A percentile compares a stretch with the other conserved stretches of the same genome.
Conservation (phyloP, 2,113 vertebrate genomes). For the Erpornis zantholeuca region DNA sequence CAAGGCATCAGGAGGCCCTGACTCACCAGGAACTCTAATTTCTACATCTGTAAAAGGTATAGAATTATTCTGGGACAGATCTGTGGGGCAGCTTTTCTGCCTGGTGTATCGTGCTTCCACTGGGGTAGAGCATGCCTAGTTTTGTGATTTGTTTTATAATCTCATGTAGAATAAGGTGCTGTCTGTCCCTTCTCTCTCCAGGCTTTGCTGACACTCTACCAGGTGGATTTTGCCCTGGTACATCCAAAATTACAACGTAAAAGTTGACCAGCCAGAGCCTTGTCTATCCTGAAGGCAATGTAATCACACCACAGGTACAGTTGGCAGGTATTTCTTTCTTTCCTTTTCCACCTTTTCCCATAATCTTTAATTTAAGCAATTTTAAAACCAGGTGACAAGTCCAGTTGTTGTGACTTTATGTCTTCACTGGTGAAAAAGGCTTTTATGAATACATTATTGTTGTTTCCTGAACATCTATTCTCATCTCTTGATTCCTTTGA, state of each 20-base stretch:
- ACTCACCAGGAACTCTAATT: background rate
- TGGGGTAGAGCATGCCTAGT: background rate
- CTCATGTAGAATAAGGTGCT: background rate
- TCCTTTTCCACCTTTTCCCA: background rate
- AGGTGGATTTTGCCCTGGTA: background rate
- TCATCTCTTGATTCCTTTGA: constrained; percentile 19
- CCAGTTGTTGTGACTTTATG: background rate
- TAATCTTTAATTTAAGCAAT: background rate
- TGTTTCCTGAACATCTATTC: background rate
- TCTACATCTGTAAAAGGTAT: background rate
- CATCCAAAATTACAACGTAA: background rate
- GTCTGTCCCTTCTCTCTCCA: background rate
- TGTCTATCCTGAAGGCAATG: background rate
- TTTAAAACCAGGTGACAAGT: background rate
- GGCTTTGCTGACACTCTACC: background rate
- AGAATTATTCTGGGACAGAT: background rate
- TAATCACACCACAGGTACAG: background rate
- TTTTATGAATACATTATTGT: background rate
- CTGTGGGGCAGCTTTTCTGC: background rate
- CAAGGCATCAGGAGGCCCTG: background rate
- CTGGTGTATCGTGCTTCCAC: accelerated
- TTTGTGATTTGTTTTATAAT: background rate
- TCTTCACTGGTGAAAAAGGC: background rate
- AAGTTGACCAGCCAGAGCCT: background rate
- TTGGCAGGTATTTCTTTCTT: background rate